Base-by-base conservation (phyloP, 2,888 invertebrate genomes). In the Hesperia comma region DNA sequence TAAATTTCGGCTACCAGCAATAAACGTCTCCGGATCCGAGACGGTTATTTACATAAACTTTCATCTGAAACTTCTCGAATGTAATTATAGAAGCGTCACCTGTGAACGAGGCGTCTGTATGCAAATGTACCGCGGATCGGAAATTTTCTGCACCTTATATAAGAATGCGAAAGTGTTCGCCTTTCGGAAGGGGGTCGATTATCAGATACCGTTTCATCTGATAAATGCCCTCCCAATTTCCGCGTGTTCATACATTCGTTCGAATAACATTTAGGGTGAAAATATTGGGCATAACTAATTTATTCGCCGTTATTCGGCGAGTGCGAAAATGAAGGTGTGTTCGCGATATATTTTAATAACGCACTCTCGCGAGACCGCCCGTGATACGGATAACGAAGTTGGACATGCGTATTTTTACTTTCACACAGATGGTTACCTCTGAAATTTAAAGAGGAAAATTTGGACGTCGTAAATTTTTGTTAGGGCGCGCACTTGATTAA, bases 321-420 rank as follows among this genome's bases (percentile, higher is more conserved):
- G 75, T 71, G 80, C 81, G 81, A 80, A 80, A 84, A 85, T 83
- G 82, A 84, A 87, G 83, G 83, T 82, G 82, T 77, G 81, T 84
- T 82, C 82, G 85, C 87, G 87, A 89, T 92, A 91, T 89, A 92
- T 92, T 91, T 90, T 90, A 91, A 92, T 92, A 91, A 90, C 82
- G 81, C 83, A 85, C 83, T 84, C 91, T 86, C 88, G 63, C 74
- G 90, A 87, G 88, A 85, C 75, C 77, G 75, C 79, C 83, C 77
- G 80, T 86, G 86, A 86, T 88, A 86, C 74, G 83, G 77, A 87
- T 88, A 88, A 87, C 86, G 86, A 89, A 88, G 83, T 83, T 83
- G 77, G 80, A 82, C 87, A 87, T 83, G 81, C 80, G 84, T 83
- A 84, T 88, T 90, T 90, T 87, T 90, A 86, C 87, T 85, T 88